Base-by-base conservation (phyloP, 2,888 invertebrate species). In the Cataglyphis cursor region DNA sequence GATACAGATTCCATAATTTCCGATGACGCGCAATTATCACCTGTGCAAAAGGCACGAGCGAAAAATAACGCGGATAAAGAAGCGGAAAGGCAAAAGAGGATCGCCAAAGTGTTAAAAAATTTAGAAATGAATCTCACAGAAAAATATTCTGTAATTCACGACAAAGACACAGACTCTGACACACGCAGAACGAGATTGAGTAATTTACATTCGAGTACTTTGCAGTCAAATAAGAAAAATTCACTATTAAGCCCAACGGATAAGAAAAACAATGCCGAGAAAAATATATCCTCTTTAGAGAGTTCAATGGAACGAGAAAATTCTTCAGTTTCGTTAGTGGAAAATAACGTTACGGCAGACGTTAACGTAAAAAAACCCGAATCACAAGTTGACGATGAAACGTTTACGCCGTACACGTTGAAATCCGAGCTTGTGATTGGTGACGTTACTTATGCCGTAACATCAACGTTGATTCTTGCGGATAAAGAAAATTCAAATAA, bases 21-120 rank as follows among this genome's bases (percentile, higher is more conserved):
- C 0, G 94, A 93, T 31, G 92, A 92, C 4, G 82, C 90, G 0
- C 91, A 94, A 80, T 88, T 94, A 0, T 94, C 94, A 1, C 94
- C 94, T 0, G 94, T 95, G 3, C 94, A 94, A 57, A 95, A 94
- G 82, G 94, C 94, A 3, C 87, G 94, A 18, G 93, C 92, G 0
- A 94, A 93, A 80, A 92, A 90, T 10, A 93, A 93, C 61, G 91
- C 92, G 4, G 94, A 94, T 9, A 93, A 93, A 59, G 93, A 93
- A 61, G 75, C 81, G 0, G 93, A 93, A 10, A 89, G 88, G 12
- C 91, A 92, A 15, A 92, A 84, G 28, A 90, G 91, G 62, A 74
- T 93, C 18, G 84, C 88, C 0, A 92, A 90, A 84, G 91, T 90
- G 0, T 35, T 94, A 54, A 93, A 92, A 75, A 90, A 91, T 75